Evolutionary conservation across 2,113 vertebrate genomes (phyloP), one percentile per base, ranked within the genome.

Genomic region (Tetrax tetrax): DNA sequence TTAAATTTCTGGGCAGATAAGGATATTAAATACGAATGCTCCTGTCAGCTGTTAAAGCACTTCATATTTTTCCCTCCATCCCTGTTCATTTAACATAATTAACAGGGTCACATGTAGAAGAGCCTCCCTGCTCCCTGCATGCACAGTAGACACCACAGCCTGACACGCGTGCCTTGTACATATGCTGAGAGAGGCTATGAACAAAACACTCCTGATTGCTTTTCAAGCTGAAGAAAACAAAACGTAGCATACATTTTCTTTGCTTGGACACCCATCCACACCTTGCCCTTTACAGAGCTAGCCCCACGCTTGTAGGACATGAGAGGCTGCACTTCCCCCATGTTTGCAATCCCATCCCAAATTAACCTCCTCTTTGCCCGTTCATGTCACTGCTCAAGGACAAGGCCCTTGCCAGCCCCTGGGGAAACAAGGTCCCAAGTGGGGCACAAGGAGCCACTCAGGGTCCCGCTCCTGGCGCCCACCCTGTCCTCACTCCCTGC

Each of bases 211-310:
- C 45, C 68, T 12, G 6, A 48, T 29, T 10, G 29, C 29, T 63
- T 70, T 65, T 37, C 51, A 53, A 57, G 48, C 45, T 63, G 37
- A 75, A 45, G 20, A 66, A 74, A 64, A 68, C 59, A 29, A 61
- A 83, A 38, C 0, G 0, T 0, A 0, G 15, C 38, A 21, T 17
- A 22, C 4, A 1, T 51, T 48, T 61, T n/a, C 33, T 75, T 48
- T 68, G 41, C 33, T 31, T 48, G 63, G 29, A 87, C 13, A 53
- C 27, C 17, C 16, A 1, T 29, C 37, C 53, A 47, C 63, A 48
- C 47, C 25, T 35, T 6, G 6, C 9, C 45, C 51, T 38, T 75
- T 81, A 60, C 18, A 25, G 28, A 79, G 28, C 22, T 38, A 23
- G 28, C 8, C 78, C 57, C 68, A 57, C 0, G 0, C 35, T 24